Evolutionary conservation across 2,113 vertebrate species (phyloP).

Genomic region (Chlorocebus sabaeus): DNA sequence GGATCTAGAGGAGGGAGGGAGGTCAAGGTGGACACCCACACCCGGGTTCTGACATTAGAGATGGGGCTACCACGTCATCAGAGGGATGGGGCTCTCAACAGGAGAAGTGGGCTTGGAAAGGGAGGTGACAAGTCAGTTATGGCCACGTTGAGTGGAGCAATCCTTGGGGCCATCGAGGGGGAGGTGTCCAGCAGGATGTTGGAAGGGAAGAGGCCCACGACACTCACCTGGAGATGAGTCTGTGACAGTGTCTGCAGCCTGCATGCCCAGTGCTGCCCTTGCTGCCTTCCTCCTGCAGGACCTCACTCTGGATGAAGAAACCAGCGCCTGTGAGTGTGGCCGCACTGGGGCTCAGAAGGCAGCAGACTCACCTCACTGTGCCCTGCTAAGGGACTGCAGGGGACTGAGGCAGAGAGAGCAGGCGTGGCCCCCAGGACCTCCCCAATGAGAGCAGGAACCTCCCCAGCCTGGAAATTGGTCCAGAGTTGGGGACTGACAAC

Average conservation of each 20-base stretch:
- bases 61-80: too few species aligned
- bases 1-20: not conserved
- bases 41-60: not conserved
- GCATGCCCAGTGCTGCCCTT: accelerated
- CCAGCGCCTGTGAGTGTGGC: not conserved
- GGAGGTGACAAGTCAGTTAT: accelerated
- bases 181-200: not conserved
- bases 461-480: not conserved
- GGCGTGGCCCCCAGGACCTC: not conserved
- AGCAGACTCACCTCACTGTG: not conserved
- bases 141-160: not conserved
- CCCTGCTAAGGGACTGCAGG: not conserved
- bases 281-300: not conserved
- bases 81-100: not conserved
- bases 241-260: accelerated
- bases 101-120: not conserved
- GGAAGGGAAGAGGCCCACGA: not conserved
- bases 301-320: not conserved
- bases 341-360: accelerated
- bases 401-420: not conserved
- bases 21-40: too few species aligned
- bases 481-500: not conserved
- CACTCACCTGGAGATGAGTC: not conserved
- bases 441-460: not conserved
- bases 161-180: not conserved